A percentile compares a stretch with the other conserved stretches of the same genome.
Conservation (phyloP, 2,888 invertebrate species). For the Sympetrum striolatum region DNA sequence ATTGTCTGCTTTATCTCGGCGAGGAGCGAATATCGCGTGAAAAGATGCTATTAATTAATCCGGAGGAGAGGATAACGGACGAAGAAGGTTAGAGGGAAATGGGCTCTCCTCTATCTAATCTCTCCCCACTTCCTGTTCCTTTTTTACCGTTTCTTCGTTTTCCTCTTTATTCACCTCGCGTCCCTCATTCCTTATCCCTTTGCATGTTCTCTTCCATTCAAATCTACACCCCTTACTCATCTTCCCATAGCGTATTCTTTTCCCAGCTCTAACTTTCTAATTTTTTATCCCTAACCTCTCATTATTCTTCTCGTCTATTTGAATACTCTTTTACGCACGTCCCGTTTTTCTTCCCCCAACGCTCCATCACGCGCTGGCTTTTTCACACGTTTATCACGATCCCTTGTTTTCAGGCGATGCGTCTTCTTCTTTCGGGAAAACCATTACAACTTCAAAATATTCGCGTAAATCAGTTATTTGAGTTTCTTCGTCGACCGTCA, state of each 20-base stretch:
- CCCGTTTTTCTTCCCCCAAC: too few species aligned
- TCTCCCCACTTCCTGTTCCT: neutral
- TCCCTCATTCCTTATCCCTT: neutral
- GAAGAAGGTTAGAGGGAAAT: neutral
- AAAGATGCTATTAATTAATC: slow-evolving; percentile 29
- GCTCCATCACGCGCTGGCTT: too few species aligned
- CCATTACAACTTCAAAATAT: too few species aligned
- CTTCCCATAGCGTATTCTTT: neutral
- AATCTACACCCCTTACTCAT: neutral
- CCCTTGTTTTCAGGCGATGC: too few species aligned
- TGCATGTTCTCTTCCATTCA: neutral
- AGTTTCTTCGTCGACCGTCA: too few species aligned
- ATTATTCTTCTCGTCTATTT: too few species aligned
- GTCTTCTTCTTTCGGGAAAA: too few species aligned
- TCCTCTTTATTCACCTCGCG: neutral
- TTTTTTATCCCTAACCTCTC: neutral
- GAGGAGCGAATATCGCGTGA: slow-evolving; percentile 4
- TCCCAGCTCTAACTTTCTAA: neutral
- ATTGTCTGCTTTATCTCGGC: slow-evolving; percentile 25
- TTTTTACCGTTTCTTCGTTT: neutral
- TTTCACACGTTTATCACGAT: too few species aligned
- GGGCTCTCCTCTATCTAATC: neutral
- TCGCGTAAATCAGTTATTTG: too few species aligned
- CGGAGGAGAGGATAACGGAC: neutral
- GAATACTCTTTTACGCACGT: too few species aligned